Conservation (phyloP, 2,797 vertebrate species). For the Trachops cirrhosus region DNA sequence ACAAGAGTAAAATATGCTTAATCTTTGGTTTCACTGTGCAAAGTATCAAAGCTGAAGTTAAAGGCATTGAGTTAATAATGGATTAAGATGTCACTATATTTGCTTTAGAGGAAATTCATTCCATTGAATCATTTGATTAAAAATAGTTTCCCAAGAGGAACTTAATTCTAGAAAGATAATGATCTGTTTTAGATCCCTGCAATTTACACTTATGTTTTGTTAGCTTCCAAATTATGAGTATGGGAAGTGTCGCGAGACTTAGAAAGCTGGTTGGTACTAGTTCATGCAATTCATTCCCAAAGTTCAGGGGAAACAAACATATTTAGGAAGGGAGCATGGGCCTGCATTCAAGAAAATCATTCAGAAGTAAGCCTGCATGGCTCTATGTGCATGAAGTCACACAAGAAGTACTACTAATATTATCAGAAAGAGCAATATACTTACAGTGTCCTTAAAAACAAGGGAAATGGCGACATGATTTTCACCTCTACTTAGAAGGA, state of each 20-base stretch:
- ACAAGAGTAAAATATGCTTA: background rate
- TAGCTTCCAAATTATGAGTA: constrained; percentile 35
- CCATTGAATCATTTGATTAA: constrained; percentile 35
- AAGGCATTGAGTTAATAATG: constrained; percentile 32
- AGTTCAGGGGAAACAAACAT: background rate
- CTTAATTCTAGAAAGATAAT: constrained; percentile 59
- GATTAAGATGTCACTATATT: constrained; percentile 16
- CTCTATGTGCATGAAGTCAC: background rate
- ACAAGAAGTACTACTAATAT: background rate
- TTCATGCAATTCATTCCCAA: constrained; percentile 10
- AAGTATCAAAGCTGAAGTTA: constrained; percentile 3
- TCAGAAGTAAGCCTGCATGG: background rate
- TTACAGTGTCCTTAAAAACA: background rate
- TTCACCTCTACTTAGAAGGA: background rate
- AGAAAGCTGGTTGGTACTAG: background rate
- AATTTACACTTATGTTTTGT: constrained; percentile 57
- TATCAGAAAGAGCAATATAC: background rate
- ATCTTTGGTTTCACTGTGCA: background rate
- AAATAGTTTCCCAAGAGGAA: constrained; percentile 54
- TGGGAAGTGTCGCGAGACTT: background rate
- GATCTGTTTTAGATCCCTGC: constrained; percentile 43
- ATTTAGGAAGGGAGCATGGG: background rate
- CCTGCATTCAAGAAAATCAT: background rate
- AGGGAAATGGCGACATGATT: background rate
- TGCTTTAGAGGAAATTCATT: constrained; percentile 46